These are phyloP conservation scores for Pyrocoelia pectoralis DNA, from an alignment of 2,888 invertebrate genomes.

Conservation along the genomic window DNA sequence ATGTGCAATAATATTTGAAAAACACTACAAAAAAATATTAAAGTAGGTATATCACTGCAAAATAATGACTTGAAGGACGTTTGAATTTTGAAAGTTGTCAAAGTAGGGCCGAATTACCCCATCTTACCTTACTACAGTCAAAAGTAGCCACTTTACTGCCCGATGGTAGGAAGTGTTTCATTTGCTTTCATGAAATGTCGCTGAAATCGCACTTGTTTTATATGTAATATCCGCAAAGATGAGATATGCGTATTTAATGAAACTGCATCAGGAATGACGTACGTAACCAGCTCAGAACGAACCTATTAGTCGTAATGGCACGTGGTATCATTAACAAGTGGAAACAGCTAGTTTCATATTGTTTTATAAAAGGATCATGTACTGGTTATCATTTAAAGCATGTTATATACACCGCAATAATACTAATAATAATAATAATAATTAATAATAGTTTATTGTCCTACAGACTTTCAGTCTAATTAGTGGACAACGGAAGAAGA, in stretches of 20 bases:
- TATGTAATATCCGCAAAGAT: not conserved
- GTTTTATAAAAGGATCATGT: slow-evolving; percentile 6
- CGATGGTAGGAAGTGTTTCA: not conserved
- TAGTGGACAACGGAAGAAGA: no score
- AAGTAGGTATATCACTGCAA: no score
- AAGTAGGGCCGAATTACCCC: no score
- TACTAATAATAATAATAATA: no score
- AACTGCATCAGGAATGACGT: not conserved
- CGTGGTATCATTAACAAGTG: slow-evolving; percentile 5
- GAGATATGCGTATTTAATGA: slow-evolving; percentile 2
- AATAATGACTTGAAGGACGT: no score
- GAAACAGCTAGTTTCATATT: slow-evolving; percentile 10
- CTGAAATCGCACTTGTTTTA: not conserved
- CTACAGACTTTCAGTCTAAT: no score
- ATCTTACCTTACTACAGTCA: no score
- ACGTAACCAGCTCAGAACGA: not conserved
- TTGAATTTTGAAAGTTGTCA: no score
- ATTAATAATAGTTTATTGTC: no score
- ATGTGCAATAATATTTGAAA: no score
- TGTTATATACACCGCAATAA: not conserved
- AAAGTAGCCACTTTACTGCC: no score
- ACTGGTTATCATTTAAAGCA: not conserved
- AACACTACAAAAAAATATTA: no score
- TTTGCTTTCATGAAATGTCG: not conserved
- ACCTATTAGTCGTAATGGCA: slow-evolving; percentile 3